Percentiles rank a stretch among this genome's conserved stretches.
Evolutionary conservation across 2,888 invertebrate genomes (phyloP).

Genomic region (Caenorhabditis japonica): DNA sequence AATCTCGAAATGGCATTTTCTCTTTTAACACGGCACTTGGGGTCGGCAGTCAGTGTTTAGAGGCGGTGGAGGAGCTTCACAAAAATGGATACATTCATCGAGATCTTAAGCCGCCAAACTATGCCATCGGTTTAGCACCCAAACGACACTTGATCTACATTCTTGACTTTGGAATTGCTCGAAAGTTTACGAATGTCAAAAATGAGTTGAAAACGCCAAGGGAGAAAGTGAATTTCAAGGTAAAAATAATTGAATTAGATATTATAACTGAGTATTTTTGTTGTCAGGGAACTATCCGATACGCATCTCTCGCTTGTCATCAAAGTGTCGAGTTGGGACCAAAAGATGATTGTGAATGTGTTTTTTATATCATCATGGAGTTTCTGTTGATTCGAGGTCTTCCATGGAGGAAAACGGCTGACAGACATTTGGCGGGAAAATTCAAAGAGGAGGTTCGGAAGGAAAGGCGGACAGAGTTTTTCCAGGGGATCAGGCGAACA

Average conservation of each 20-base stretch:
- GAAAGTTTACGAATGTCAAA: constrained; percentile 61
- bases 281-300: constrained; percentile 71
- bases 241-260: no score
- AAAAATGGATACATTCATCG: constrained; percentile 72
- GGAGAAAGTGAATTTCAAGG: constrained; percentile 62
- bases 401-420: constrained; percentile 67
- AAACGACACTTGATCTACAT: constrained; percentile 63
- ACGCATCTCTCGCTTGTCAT: constrained; percentile 71
- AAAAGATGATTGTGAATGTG: constrained; percentile 74
- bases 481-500: constrained; percentile 41
- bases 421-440: constrained; percentile 62
- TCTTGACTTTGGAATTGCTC: constrained; percentile 73
- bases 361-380: constrained; percentile 73
- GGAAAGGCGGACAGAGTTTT: constrained; percentile 42
- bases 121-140: constrained; percentile 62
- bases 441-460: constrained; percentile 61
- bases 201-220: constrained; percentile 63
- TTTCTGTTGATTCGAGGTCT: constrained; percentile 62
- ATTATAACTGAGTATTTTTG: no score
- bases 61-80: constrained; percentile 72
- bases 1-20: constrained; percentile 61
- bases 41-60: constrained; percentile 67
- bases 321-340: constrained; percentile 61
- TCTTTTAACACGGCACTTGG: constrained; percentile 63
- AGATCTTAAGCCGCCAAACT: constrained; percentile 71